Evolutionary conservation across 1,140 invertebrate species (phyloP).

Genomic region (Phymastichus coffea): DNA sequence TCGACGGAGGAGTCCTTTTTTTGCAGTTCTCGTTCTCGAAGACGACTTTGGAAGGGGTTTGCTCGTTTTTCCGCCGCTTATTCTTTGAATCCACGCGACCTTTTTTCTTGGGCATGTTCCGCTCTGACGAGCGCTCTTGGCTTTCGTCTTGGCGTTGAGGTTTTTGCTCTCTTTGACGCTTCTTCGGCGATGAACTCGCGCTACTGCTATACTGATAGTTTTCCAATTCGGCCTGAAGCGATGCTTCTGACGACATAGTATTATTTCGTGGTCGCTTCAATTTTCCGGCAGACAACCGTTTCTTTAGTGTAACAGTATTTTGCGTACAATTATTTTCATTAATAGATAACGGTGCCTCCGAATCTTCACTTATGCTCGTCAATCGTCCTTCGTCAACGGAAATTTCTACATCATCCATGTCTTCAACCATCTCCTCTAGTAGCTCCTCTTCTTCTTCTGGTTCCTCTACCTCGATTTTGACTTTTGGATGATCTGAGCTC

Average conservation of each 20-base stretch:
- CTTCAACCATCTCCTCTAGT: not conserved
- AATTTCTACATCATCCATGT: no score
- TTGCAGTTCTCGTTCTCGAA: conserved; percentile 16
- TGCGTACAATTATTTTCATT: conserved; percentile 18
- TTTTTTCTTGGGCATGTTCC: not conserved
- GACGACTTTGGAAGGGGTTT: not conserved
- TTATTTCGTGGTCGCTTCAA: conserved; percentile 2
- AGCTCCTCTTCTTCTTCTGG: not conserved
- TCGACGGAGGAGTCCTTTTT: conserved; percentile 14
- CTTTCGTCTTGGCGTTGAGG: no score
- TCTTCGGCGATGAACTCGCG: not conserved
- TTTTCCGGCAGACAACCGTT: conserved; percentile 10
- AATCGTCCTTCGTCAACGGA: not conserved
- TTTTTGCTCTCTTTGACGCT: not conserved
- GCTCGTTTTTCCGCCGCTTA: conserved; percentile 19
- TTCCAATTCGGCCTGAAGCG: not conserved
- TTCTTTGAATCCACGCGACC: conserved; percentile 5
- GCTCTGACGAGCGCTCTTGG: not conserved
- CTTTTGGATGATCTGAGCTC: not conserved
- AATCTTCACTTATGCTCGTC: conserved; percentile 21
- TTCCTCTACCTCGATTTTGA: no score
- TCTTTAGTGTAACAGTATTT: conserved; percentile 16
- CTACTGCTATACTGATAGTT: not conserved
- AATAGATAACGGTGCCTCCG: conserved; percentile 13
- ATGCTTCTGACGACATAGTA: conserved; percentile 1